phyloP scores from a whole-genome alignment of 2,113 vertebrate species.

The Myotis lucifugus region DNA sequence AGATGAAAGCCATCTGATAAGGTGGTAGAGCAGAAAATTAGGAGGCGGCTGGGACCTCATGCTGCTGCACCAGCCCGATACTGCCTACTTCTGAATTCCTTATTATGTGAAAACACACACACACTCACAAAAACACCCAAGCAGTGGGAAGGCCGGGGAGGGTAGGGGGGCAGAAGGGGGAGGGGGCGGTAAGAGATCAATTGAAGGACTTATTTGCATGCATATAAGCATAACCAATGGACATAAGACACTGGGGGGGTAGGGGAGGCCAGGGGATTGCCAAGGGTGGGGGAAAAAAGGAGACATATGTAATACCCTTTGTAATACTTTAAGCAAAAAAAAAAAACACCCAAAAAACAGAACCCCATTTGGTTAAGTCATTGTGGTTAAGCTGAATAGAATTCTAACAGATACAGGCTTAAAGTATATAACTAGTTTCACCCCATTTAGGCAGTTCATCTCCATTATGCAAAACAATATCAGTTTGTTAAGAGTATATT shows the following conservation, averaged over 20 bases:
- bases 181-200: too few species aligned
- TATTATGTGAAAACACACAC: not conserved
- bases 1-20: not conserved
- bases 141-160: too few species aligned
- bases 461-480: not conserved
- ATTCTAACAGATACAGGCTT: not conserved
- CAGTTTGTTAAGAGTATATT: not conserved
- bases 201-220: too few species aligned
- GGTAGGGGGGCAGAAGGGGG: too few species aligned
- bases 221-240: too few species aligned
- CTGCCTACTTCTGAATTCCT: not conserved
- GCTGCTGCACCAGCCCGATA: not conserved
- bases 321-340: too few species aligned
- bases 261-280: too few species aligned
- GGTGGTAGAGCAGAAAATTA: not conserved
- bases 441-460: not conserved
- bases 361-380: not conserved
- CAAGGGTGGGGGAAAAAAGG: too few species aligned
- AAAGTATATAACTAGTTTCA: not conserved
- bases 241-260: too few species aligned
- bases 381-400: not conserved
- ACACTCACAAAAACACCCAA: too few species aligned
- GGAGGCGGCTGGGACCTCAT: not conserved
- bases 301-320: too few species aligned
- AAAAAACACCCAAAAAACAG: not conserved